Base-by-base conservation (phyloP, 2,113 vertebrate species). In the Tragulus kanchil region DNA sequence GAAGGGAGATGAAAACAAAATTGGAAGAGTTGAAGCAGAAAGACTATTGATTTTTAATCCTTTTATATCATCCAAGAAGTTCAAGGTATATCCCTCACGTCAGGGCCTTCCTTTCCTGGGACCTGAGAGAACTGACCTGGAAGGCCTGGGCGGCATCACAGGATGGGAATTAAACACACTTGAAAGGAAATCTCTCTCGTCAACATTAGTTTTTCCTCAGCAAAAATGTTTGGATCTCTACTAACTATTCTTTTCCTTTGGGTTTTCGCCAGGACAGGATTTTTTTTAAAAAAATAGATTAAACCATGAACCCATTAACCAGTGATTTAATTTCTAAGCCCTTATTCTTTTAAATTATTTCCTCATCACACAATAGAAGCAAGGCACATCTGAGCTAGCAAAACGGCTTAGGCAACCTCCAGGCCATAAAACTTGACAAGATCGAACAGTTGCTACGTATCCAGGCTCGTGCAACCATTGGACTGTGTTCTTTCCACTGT, bases 21-120 rank as follows among this genome's bases (percentile, higher is more conserved):
- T 92, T 81, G 93, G 96, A 96, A 92, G 91, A 95, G n/a, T 42
- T 94, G 93, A 97, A 98, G 95, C 95, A 97, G 97, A 97, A 98
- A 97, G 75, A 58, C 79, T 94, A 97, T 96, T 95, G 96, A 97
- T 89, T 96, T 97, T 93, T 97, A 96, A 97, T 96, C 89, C 81
- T 92, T 98, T 97, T 96, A 88, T 81, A 95, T 96, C 85, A 96
- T 96, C 89, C 42, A 81, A 81, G 93, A 94, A 96, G 90, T 96
- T 97, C 93, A 93, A 98, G 81, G 64, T 97, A 14, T 95, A 92
- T 95, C 94, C 85, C 61, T 97, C 91, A 42, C 82, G 95, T 88
- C 93, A 89, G 65, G 77, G 81, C 16, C 2, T 17, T 65, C 65
- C 67, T 96, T 67, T 62, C 83, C 15, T n/a, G 69, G 86, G 86